Base-by-base conservation (phyloP, 2,888 invertebrate genomes). In the Lepas anatifera region DNA sequence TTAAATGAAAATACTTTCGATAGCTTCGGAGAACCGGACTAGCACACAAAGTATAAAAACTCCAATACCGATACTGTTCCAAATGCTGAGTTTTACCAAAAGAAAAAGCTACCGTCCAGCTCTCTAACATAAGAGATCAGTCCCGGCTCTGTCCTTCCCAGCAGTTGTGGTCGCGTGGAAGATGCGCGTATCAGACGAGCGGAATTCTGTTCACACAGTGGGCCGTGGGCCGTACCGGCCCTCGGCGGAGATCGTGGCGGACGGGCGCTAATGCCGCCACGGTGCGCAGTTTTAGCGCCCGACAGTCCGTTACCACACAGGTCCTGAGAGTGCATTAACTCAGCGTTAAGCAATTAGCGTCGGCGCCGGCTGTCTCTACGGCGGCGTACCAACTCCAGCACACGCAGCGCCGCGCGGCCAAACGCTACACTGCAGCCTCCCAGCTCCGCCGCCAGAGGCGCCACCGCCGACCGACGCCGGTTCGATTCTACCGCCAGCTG, bases 261-360 rank as follows among this genome's bases (percentile, higher is more conserved):
- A 2, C 32, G 6, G 35, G 32, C 32, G 35, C 35, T 52, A 58
- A 58, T 58, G 18, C 22, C 35, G 35, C 11, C 18, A 35, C 58
- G 58, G 58, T 22, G 32, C 35, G 58, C 35, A 22, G 58, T 58
- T 58, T 58, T 58, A 58, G 58, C 58, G 22, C 58, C 32, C 58
- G 22, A 10, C 32, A 22, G 32, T 22, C 22, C 13, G 22, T 32
- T 58, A 58, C n/a, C n/a, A n/a, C n/a, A n/a, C n/a, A n/a, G n/a
- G n/a, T n/a, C n/a, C n/a, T n/a, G n/a, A n/a, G n/a, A n/a, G n/a
- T n/a, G n/a, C n/a, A n/a, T n/a, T n/a, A n/a, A n/a, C n/a, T n/a
- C n/a, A n/a, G 11, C 58, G 35, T 58, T 10, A 22, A 22, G 32
- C 32, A 58, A 58, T 58, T 58, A 58, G 35, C 35, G 32, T 35